A percentile compares a stretch with the other conserved stretches of the same genome.
Evolutionary conservation across 2,113 vertebrate genomes (phyloP).

Genomic region (Labeo catla): DNA sequence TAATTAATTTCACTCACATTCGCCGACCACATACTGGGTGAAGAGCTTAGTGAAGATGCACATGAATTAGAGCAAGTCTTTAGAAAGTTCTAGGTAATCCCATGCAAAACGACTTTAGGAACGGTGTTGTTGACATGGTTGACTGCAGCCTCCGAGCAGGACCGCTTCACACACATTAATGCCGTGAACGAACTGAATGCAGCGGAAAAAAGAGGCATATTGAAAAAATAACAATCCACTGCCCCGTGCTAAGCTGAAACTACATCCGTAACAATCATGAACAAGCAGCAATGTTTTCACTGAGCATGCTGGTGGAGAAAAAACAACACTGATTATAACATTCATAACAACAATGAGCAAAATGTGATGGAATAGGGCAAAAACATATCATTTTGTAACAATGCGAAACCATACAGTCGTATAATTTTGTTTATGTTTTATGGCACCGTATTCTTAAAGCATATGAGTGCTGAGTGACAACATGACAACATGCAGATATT

Average conservation of each 20-base stretch:
- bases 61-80: conserved; percentile 46
- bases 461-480: neutral
- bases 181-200: neutral
- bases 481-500: neutral
- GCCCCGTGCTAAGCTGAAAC: neutral
- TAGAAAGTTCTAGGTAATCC: conserved; percentile 46
- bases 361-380: neutral
- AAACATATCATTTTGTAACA: neutral
- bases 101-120: conserved; percentile 22
- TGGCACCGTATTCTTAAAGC: neutral
- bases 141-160: conserved; percentile 16
- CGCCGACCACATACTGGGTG: conserved; percentile 29
- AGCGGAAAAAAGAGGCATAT: neutral
- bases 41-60: conserved; percentile 45
- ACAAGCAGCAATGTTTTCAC: conserved; percentile 1
- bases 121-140: conserved; percentile 33
- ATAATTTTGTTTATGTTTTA: neutral
- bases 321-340: conserved; percentile 22
- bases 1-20: conserved; percentile 46
- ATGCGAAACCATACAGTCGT: neutral
- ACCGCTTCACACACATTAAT: conserved; percentile 5
- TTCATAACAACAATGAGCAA: conserved; percentile 16
- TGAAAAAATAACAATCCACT: conserved; percentile 30
- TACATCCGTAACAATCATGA: conserved; percentile 7
- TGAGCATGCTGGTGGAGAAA: neutral